Percentiles rank a stretch among this genome's conserved stretches.
Evolutionary conservation across 1,140 invertebrate genomes (phyloP).

Genomic region (Neocloeon triangulifer): DNA sequence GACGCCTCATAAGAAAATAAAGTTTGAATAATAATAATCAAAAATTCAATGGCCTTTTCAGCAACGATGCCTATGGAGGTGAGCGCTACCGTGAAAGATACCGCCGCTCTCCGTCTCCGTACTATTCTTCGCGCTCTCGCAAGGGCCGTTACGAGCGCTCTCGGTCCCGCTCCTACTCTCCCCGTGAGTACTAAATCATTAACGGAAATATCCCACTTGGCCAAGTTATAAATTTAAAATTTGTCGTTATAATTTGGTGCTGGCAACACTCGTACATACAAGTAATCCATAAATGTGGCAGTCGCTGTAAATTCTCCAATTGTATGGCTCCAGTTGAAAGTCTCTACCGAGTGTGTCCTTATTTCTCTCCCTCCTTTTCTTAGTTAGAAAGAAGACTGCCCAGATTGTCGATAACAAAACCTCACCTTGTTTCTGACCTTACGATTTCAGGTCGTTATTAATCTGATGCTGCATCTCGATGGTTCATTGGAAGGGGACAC

Average conservation of each 20-base stretch:
- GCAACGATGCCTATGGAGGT: constrained; percentile 12
- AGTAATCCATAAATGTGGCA: constrained; percentile 15
- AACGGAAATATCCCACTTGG: too few species aligned
- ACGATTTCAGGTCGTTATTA: too few species aligned
- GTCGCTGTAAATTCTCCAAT: too few species aligned
- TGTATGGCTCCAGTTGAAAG: constrained; percentile 2
- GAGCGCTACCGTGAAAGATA: constrained; percentile 13
- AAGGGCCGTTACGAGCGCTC: constrained; percentile 61
- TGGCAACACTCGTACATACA: constrained; percentile 14
- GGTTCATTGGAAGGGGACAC: too few species aligned
- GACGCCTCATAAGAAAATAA: too few species aligned
- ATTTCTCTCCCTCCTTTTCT: neutral
- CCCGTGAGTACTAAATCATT: constrained; percentile 39
- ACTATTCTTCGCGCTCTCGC: constrained; percentile 27
- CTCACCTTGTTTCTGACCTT: too few species aligned
- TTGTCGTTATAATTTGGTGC: too few species aligned
- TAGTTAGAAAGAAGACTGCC: neutral
- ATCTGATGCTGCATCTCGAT: too few species aligned
- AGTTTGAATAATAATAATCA: too few species aligned
- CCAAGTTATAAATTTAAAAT: too few species aligned
- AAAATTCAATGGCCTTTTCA: too few species aligned
- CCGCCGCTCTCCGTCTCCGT: constrained; percentile 36
- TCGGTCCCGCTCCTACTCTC: constrained; percentile 62
- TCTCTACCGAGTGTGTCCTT: neutral
- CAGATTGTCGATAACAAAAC: neutral